phyloP scores from a whole-genome alignment of 2,797 vertebrate genomes.

The Graptemys geographica region DNA sequence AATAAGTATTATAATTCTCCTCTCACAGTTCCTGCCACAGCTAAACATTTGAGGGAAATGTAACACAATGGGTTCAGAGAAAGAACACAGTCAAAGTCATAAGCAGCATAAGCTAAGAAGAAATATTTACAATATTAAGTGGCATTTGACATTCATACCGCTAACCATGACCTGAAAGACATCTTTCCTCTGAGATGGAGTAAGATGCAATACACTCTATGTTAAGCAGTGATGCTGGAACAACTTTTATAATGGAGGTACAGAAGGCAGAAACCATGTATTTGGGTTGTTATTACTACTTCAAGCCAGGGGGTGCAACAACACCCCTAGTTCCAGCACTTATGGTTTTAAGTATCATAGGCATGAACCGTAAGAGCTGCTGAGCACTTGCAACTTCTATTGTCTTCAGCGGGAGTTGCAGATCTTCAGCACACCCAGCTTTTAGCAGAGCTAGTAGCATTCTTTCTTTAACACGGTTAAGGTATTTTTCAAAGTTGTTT shows the following conservation, averaged over 20 bases:
- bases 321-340: too few species aligned
- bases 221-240: too few species aligned
- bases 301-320: too few species aligned
- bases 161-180: background rate
- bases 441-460: background rate
- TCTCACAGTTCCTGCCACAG: accelerated
- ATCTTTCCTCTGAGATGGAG: background rate
- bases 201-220: accelerated
- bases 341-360: background rate
- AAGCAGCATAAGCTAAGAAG: background rate
- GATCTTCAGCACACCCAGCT: accelerated
- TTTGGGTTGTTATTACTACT: too few species aligned
- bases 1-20: background rate
- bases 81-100: accelerated
- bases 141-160: background rate
- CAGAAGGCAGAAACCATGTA: too few species aligned
- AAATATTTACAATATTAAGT: background rate
- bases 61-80: background rate
- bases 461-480: background rate
- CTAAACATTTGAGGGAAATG: background rate
- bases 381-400: background rate
- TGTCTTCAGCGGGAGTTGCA: background rate
- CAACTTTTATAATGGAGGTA: too few species aligned
- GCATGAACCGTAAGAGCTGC: background rate
- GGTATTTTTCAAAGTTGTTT: background rate